Base-by-base conservation (phyloP, 2,797 vertebrate genomes). In the Manis crassicaudata region DNA sequence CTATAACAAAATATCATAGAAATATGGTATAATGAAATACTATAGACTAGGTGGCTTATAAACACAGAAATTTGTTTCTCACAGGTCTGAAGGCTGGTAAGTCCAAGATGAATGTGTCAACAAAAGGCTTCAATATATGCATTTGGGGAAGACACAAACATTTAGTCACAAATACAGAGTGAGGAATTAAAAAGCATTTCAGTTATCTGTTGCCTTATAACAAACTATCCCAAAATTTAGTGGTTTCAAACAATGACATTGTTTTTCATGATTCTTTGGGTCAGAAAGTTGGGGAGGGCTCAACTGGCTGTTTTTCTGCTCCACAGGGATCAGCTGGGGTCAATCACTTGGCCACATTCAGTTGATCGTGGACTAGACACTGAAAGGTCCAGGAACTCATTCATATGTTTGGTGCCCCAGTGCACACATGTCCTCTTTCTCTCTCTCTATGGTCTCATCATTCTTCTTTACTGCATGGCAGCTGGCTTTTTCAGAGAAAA, bases 291-390 rank as follows among this genome's bases (percentile, higher is more conserved):
- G 13, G 29, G 16, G 32, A 68, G 50, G 18, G 23, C 58, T 89
- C 84, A 86, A 93, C 68, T 89, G 35, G 32, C 21, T 81, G 10
- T 50, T 92, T 79, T 83, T 84, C 54, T 94, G 63, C 8, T 73
- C 32, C 21, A 12, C 7, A 63, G 23, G 43, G 37, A 65, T 72
- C 70, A 73, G 16, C 43, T 65, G 70, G 23, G 5, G 8, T 92
- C 43, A 89, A 27, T 68, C 70, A 56, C 25, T 89, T 46, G n/a
- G 50, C 29, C 25, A 13, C 10, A 67, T 35, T 62, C 54, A 17
- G 21, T 7, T 67, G 65, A 21, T n/a, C 43, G 25, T 37, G 65
- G 18, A 52, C 6, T 4, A 86, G 46, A 13, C 43, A 46, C n/a
- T 79, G 52, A 52, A 81, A 76, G 14, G 37, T n/a, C 32, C 77